These are phyloP conservation scores for Florisuga fusca DNA, from an alignment of 2,797 vertebrate genomes.

Conservation along the genomic window DNA sequence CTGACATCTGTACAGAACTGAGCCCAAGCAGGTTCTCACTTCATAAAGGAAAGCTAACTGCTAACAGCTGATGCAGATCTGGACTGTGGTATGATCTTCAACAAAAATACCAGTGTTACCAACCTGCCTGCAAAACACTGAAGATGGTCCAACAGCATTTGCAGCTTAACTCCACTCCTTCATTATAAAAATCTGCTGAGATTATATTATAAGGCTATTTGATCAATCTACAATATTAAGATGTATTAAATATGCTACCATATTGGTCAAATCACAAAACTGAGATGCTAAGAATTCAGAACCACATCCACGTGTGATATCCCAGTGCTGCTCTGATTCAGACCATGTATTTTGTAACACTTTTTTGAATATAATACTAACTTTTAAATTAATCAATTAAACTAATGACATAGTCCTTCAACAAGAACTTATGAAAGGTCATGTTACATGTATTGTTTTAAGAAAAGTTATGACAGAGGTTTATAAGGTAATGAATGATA, in stretches of 20 bases:
- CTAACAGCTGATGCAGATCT: background rate
- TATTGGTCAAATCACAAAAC: background rate
- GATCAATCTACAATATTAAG: background rate
- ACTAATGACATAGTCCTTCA: background rate
- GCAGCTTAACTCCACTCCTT: background rate
- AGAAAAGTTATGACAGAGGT: background rate
- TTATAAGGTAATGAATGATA: slow-evolving; percentile 2
- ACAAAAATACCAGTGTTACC: background rate
- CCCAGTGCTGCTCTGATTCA: background rate
- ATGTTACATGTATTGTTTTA: background rate
- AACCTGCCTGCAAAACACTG: background rate
- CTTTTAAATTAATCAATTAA: slow-evolving; percentile 9
- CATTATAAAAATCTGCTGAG: background rate
- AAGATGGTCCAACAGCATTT: background rate
- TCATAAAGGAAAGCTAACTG: background rate
- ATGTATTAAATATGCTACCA: background rate
- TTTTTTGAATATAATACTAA: background rate
- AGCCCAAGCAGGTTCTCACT: background rate
- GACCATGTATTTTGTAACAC: background rate
- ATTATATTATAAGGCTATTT: background rate
- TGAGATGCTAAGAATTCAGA: background rate
- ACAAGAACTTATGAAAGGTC: background rate
- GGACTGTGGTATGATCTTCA: background rate
- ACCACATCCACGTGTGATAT: background rate
- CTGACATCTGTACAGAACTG: background rate